phyloP scores from a whole-genome alignment of 2,113 vertebrate species.

The Lepisosteus osseus region DNA sequence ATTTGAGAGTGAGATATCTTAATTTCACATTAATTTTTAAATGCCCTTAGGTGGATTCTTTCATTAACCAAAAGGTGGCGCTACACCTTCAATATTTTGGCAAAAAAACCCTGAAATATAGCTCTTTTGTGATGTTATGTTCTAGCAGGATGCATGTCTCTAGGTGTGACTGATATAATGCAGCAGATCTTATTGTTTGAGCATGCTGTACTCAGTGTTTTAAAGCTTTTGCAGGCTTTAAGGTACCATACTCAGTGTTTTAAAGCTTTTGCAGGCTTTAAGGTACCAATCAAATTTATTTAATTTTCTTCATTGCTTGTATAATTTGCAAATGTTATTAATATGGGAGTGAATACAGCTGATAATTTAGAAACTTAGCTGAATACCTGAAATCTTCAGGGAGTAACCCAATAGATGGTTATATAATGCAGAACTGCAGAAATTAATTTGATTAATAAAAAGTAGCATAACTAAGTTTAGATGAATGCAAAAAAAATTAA shows the following conservation, averaged over 20 bases:
- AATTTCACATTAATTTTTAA: no score
- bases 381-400: not conserved
- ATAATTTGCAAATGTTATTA: constrained; percentile 1
- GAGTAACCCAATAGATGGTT: constrained; percentile 8
- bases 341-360: constrained; percentile 10
- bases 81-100: constrained; percentile 10
- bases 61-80: constrained; percentile 46
- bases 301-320: constrained; percentile 14
- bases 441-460: not conserved
- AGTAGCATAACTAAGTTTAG: no score
- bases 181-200: constrained; percentile 7
- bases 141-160: not conserved
- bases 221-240: not conserved
- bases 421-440: not conserved
- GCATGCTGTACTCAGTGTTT: not conserved
- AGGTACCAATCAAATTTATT: constrained; percentile 3
- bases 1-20: no score
- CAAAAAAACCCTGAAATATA: not conserved
- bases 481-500: no score
- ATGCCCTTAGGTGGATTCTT: not conserved
- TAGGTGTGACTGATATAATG: not conserved
- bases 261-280: not conserved
- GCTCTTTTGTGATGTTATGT: not conserved
- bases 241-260: not conserved
- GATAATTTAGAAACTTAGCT: constrained; percentile 12